Evolutionary conservation across 2,797 vertebrate genomes (phyloP), one percentile per base, ranked within the genome.

Genomic region (Uromys caudimaculatus): DNA sequence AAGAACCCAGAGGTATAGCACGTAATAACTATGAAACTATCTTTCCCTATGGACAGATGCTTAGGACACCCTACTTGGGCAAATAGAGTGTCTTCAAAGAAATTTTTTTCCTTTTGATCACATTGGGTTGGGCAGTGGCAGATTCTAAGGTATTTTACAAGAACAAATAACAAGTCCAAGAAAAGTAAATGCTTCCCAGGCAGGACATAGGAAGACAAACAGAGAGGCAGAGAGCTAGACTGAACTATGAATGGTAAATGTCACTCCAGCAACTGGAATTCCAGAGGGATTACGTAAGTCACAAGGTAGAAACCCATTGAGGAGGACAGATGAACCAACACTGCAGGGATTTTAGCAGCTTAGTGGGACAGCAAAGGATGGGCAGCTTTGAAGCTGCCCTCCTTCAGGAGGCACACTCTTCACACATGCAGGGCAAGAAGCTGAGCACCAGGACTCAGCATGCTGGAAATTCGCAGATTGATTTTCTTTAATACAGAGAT

Each of bases 401-500:
- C 5, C 38, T 52, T 35, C 29, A 56, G 91, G 67, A 94, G 50
- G 89, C n/a, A 29, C 19, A 62, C 29, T 75, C 64, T 86, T 54
- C n/a, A 79, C 44, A 58, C 14, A 17, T 3, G 14, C 69, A 16
- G 5, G 44, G 50, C 17, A 23, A 38, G 58, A 8, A 35, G 79
- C 23, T 71, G 44, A 94, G 81, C 41, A 35, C 56, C 50, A 73
- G 38, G 38, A 75, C 0, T 5, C 21, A 82, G 0, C 8, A 81
- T 79, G 91, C 91, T 83, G 71, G 24, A 90, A 91, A 95, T 23
- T 47, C 82, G 87, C 71, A 92, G 52, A 97, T 79, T 92, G 92
- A 96, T 97, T 97, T 96, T 81, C 87, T 97, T 93, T 41, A 89
- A 95, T 90, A 93, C 12, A 62, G 89, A 95, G 84, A 97, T 95